A percentile compares a stretch with the other conserved stretches of the same genome.
phyloP scores from a whole-genome alignment of 2,113 vertebrate species.

The Phrynocephalus versicolor region DNA sequence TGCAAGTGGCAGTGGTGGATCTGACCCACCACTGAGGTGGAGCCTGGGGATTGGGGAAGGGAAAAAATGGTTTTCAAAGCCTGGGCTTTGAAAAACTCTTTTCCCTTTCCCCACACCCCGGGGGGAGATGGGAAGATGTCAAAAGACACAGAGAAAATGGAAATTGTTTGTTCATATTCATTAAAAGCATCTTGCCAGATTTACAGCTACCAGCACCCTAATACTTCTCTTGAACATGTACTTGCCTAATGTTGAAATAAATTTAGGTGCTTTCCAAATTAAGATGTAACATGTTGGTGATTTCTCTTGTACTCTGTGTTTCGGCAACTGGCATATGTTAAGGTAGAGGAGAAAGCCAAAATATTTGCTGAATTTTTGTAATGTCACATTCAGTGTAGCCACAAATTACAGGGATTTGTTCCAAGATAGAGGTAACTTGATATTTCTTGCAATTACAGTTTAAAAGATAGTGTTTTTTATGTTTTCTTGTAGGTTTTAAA shows the following conservation, averaged over 20 bases:
- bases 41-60: no score
- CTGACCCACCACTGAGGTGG: no score
- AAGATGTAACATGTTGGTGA: neutral
- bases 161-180: neutral
- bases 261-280: neutral
- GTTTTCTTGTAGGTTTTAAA: no score
- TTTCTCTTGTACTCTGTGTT: neutral
- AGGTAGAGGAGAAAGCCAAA: neutral
- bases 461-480: no score
- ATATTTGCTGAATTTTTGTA: neutral
- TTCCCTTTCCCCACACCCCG: no score
- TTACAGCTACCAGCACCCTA: neutral
- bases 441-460: no score
- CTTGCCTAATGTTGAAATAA: neutral
- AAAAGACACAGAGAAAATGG: no score
- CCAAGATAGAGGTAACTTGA: no score
- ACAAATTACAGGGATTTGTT: neutral
- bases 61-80: no score
- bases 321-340: neutral
- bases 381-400: neutral
- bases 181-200: neutral
- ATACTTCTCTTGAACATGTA: neutral
- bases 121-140: no score
- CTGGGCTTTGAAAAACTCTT: no score
- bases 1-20: no score